phyloP scores from a whole-genome alignment of 2,888 invertebrate genomes.

The Zaprionus bogoriensis region DNA sequence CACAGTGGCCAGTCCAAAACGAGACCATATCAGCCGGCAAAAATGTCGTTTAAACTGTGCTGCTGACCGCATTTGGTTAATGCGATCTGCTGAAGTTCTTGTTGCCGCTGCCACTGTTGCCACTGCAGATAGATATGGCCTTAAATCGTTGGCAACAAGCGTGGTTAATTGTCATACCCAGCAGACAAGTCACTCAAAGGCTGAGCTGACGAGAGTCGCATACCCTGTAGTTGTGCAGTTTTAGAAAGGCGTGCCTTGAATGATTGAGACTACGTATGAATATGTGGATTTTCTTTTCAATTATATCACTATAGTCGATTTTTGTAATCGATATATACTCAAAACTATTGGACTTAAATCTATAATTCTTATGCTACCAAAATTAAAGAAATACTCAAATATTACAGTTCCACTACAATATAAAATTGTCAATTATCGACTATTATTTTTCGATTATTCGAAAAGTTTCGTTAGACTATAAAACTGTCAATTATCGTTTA shows the following conservation, averaged over 20 bases:
- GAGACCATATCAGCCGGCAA: constrained; percentile 74
- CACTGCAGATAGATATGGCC: constrained; percentile 43
- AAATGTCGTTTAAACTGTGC: constrained; percentile 77
- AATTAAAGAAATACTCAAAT: too few species aligned
- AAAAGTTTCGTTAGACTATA: too few species aligned
- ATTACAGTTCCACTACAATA: too few species aligned
- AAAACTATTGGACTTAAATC: too few species aligned
- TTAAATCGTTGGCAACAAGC: constrained; percentile 44
- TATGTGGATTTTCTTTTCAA: too few species aligned
- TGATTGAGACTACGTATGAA: too few species aligned
- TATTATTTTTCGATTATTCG: too few species aligned
- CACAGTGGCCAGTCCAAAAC: constrained; percentile 63
- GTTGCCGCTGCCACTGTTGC: constrained; percentile 2
- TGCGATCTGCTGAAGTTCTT: constrained; percentile 50
- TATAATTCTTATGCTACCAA: too few species aligned
- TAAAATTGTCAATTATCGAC: too few species aligned
- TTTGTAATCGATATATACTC: too few species aligned
- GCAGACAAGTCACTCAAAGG: not conserved
- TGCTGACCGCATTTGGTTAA: constrained; percentile 78
- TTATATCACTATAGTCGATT: too few species aligned
- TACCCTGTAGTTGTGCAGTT: not conserved
- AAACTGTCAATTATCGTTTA: too few species aligned
- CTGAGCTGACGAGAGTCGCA: not conserved
- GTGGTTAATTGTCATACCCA: constrained; percentile 51
- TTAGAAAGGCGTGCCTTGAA: not conserved